Base-by-base conservation (phyloP, 2,888 invertebrate genomes). In the Clostera curtula region DNA sequence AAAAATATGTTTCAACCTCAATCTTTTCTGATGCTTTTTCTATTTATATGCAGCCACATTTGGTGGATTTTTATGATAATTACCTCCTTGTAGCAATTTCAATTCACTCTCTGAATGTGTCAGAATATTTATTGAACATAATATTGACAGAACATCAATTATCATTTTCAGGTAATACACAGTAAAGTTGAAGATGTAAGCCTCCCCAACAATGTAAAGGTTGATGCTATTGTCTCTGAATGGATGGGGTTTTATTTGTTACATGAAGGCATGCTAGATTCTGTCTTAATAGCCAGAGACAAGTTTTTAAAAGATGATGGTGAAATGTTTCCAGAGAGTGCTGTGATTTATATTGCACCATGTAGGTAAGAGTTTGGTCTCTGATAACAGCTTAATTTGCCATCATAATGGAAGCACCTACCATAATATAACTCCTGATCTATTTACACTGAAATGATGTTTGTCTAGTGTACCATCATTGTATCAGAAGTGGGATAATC, bases 241-340 rank as follows among this genome's bases (percentile, higher is more conserved):
- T 98, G 97, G 97, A 98, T 98, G 97, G 97, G 97, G 0, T 97
- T 97, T 70, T 97, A 96, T 73, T 83, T 98, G 15, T 75, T 98
- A 8, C 97, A 97, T 60, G 97, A 98, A 73, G 96, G 94, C 4
- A 98, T 98, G 98, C 67, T 98, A 27, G 93, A 96, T 64, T 95
- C 96, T 0, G 92, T 98, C 2, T 73, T 97, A 6, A 76, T 76
- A 49, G 96, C 96, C 0, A 85, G 95, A 47, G 93, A 97, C 57
- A 88, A 87, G 38, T 95, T 93, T 67, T 75, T 97, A 0, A 91
- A 89, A 53, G 80, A 86, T 11, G 85, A 82, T 41, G 95, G 95
- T 0, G 60, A 86, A 3, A 86, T 95, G 70, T 93, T 94, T 62
- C 95, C 95, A 1, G 89, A 89, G 47, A 84, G 86, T 44, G 87